Conservation (phyloP, 2,113 vertebrate species). For the Dryoscopus gambensis region DNA sequence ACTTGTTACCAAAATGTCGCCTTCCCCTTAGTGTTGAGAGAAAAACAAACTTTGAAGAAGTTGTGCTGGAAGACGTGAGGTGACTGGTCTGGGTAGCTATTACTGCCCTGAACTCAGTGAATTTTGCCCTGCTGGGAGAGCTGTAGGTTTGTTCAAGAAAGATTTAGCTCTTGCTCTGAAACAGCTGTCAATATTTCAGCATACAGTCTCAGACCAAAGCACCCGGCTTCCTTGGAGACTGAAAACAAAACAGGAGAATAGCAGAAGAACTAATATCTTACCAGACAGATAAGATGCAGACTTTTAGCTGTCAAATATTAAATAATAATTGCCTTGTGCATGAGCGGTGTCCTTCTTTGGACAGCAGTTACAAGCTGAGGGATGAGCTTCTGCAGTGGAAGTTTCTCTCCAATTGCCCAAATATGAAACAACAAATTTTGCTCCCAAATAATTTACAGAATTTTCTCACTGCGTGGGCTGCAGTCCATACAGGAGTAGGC, state of each 20-base stretch:
- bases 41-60: neutral
- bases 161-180: neutral
- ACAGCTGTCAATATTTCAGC: neutral
- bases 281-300: neutral
- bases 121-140: neutral
- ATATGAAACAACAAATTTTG: neutral
- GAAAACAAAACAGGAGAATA: neutral
- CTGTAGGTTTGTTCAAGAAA: neutral
- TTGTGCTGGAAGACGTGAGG: fast-evolving
- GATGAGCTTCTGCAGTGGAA: neutral
- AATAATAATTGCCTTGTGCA: neutral
- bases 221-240: neutral
- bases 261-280: neutral
- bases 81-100: neutral
- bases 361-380: neutral
- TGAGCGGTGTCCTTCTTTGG: neutral
- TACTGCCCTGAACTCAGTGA: neutral
- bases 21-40: neutral
- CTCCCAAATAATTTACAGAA: neutral
- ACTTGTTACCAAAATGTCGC: neutral
- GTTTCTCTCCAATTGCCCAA: neutral
- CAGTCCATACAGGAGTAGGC: neutral
- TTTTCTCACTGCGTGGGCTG: neutral
- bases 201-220: neutral
- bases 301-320: neutral